Evolutionary conservation across 2,113 vertebrate genomes (phyloP), one percentile per base, ranked within the genome.

Genomic region (Spilogale gracilis): DNA sequence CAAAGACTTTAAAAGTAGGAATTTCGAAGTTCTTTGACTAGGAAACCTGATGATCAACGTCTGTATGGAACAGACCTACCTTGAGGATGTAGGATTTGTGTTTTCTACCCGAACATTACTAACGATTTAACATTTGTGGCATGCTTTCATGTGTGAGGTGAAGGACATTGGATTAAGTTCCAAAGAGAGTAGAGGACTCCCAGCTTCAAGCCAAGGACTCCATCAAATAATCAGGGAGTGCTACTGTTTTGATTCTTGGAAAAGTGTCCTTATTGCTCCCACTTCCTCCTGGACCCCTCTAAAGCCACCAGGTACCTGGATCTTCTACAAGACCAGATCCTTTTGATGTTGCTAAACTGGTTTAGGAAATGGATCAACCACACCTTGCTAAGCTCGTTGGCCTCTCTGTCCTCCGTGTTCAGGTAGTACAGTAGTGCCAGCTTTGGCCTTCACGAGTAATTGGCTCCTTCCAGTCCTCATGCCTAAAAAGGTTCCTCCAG

Each of bases 361-460:
- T 25, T 5, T n/a, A 99, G 87, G 95, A 99, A 99, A 10, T 52
- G 6, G 4, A 95, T 6, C 93, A 99, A 94, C 99, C 99, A 99
- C 5, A 6, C 61, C 30, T 95, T 96, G 94, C 97, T 98, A 32
- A n/a, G 89, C 10, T 32, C 58, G 6, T n/a, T 71, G 16, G 69
- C 96, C 45, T 90, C 63, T 6, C 58, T 89, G 10, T 90, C 85
- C 38, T 92, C 50, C 0, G 99, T 98, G 86, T 84, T 97, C 95
- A 99, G 98, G 92, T 98, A 98, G 86, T 99, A 99, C 18, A 96
- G 1, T 52, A 99, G 97, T 80, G 98, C 95, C 63, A 99, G 99
- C 99, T 96, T 98, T 92, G 48, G 98, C 99, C 38, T 85, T 69
- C 97, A 89, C 2, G 27, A 99, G 32, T 9, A 0, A 0, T 9